Base-by-base conservation (phyloP, 2,888 invertebrate genomes). In the Physocephala rufipes region DNA sequence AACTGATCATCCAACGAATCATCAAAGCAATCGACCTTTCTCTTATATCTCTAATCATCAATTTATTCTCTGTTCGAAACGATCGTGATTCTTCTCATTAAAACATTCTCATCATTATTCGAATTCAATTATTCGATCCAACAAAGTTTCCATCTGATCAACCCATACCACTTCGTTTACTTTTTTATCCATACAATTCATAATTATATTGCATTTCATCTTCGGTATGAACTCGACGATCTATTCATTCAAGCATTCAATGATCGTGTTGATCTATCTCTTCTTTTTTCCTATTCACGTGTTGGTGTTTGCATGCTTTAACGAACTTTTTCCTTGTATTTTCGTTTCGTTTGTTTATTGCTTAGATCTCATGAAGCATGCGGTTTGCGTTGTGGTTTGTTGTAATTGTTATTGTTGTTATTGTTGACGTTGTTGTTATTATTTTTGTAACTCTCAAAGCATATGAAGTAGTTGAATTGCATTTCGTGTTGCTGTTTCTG, bases 371-470 rank as follows among this genome's bases (percentile, higher is more conserved):
- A 36, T 36, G 5, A 36, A 36, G 36, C 36, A 36, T 47, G 58
- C 49, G 26, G 21, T 58, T n/a, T 24, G 43, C 59, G 45, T 21
- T 61, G 51, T 49, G 36, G 36, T 26, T 49, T 53, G 58, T 59
- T 67, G 55, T 45, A 30, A 47, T 68, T 61, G 45, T 51, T 36
- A 47, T 55, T 51, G 51, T 24, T 55, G 64, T 59, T 16, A 47
- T 45, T 30, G 70, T 13, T 55, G 67, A 36, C 36, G 69, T 21
- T 70, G 64, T 21, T 45, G 65, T 9, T 47, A 45, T 67, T 49
- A 24, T 61, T 73, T 67, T 19, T 66, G 55, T 75, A 55, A 59
- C 67, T 69, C 62, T 69, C 66, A 7, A 21, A 43, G 45, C 62
- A 62, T 62, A 43, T 62, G 19, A 62, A 62, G 62, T 62, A 45